Base-by-base conservation (phyloP, 2,113 vertebrate genomes). In the Lepisosteus osseus region DNA sequence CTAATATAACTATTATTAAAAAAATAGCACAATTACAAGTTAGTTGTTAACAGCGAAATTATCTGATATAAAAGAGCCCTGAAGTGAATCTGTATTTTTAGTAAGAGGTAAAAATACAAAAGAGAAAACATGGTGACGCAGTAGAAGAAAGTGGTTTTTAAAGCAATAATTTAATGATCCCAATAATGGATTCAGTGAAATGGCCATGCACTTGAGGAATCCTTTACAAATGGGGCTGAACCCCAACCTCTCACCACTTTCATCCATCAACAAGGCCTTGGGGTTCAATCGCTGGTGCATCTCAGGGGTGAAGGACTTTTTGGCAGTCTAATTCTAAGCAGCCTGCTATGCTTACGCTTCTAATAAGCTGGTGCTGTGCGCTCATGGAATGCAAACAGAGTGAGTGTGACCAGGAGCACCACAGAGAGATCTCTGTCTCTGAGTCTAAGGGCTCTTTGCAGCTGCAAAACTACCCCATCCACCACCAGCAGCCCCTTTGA, bases 221-320 rank as follows among this genome's bases (percentile, higher is more conserved):
- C 57, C 14, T n/a, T 59, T 59, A 59, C 57, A 59, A 59, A 59
- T 59, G 57, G 57, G 57, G 1, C 57, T 59, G 57, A 59, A 5
- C 57, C 57, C 57, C 12, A 13, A 59, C 57, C 14, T 13, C 57
- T 59, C 3, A 59, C 57, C 14, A 6, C 12, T 15, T 13, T n/a
- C 57, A 59, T 59, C 57, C 14, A 15, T 59, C 57, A n/a, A 2
- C 57, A 6, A 59, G 57, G 4, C 57, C 57, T 54, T 15, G 45
- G 7, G 51, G 15, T 55, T 55, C n/a, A 68, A 9, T 47, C 40
- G 45, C 66, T 45, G 17, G 13, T 7, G 12, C 6, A 54, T n/a
- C 70, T 61, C 70, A 6, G 45, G 62, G 59, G 70, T 65, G 61
- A 65, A 42, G 13, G 68, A 59, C 54, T 43, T 44, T 15, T 40